Base-by-base conservation (phyloP, 2,797 vertebrate species). In the Siniperca scherzeri region DNA sequence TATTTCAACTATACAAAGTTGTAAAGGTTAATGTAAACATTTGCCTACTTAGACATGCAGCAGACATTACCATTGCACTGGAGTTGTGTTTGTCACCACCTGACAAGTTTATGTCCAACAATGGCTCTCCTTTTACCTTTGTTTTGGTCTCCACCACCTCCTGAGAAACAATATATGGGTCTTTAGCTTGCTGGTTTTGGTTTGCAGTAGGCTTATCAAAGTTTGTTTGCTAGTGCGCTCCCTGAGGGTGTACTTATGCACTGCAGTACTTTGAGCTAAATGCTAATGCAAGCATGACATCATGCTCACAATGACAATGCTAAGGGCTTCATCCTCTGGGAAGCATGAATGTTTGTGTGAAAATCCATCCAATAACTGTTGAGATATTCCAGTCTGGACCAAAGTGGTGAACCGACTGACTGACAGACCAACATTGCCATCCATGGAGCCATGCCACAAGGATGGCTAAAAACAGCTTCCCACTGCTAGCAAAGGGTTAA, bases 381-480 rank as follows among this genome's bases (percentile, higher is more conserved):
- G 17, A 52, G 17, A 48, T 77, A 60, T 50, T 30, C 46, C 19
- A 48, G 7, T 30, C 14, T 22, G 12, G 50, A 9, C 17, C 36
- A 40, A 53, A 64, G 16, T 55, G 33, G 22, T 25, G 50, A 33
- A 55, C 3, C 5, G 10, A 52, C 17, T 17, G 27, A 30, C 27
- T 9, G 19, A 21, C 42, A 11, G 30, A 30, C 30, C 1, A 21
- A 42, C 53, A 67, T 9, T 44, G 8, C 42, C 8, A 40, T 42
- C 17, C n/a, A 38, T 65, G 27, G 53, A 55, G 27, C 22, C 14
- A 16, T 56, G 46, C 3, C 38, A 30, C 12, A 16, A 56, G 27
- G n/a, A 55, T 4, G 59, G 68, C 57, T 38, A 61, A 53, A 56
- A 78, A 65, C 69, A 61, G 50, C 40, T 56, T 40, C 52, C 36